A percentile compares a stretch with the other conserved stretches of the same genome.
phyloP scores from a whole-genome alignment of 1,140 invertebrate species.

The Zaprionus tsacasi region DNA sequence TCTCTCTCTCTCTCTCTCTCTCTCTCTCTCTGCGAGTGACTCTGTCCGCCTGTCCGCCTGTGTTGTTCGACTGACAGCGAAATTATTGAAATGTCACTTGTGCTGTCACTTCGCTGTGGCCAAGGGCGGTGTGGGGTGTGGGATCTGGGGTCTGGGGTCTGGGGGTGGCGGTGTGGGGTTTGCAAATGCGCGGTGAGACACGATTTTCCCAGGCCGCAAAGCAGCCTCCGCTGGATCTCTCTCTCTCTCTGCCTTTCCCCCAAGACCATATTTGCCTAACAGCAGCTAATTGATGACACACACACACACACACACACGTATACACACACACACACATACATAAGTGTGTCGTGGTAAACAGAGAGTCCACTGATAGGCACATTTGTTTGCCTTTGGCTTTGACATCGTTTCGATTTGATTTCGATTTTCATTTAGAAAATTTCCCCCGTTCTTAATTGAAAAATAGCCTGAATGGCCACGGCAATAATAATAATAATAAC shows the following conservation, averaged over 20 bases:
- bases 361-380: background rate
- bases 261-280: background rate
- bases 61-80: constrained; percentile 6
- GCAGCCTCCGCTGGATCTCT: background rate
- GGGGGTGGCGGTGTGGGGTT: background rate
- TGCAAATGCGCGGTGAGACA: background rate
- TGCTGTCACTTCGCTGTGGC: constrained; percentile 1
- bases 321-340: background rate
- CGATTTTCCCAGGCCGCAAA: background rate
- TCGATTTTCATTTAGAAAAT: constrained; percentile 1
- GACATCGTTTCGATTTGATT: constrained; percentile 51
- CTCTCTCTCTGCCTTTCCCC: background rate
- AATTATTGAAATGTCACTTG: constrained; percentile 7
- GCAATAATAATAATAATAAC: constrained; percentile 11
- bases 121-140: background rate
- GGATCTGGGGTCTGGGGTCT: background rate
- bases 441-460: constrained; percentile 49
- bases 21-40: background rate
- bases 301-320: background rate
- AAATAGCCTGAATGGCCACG: constrained; percentile 3
- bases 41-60: background rate
- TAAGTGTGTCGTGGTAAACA: background rate
- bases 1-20: background rate
- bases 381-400: background rate
- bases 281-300: background rate